Percentiles rank a stretch among this genome's conserved stretches.
These are phyloP conservation scores for Linepithema humile DNA, from an alignment of 1,140 invertebrate genomes.

Conservation along the genomic window DNA sequence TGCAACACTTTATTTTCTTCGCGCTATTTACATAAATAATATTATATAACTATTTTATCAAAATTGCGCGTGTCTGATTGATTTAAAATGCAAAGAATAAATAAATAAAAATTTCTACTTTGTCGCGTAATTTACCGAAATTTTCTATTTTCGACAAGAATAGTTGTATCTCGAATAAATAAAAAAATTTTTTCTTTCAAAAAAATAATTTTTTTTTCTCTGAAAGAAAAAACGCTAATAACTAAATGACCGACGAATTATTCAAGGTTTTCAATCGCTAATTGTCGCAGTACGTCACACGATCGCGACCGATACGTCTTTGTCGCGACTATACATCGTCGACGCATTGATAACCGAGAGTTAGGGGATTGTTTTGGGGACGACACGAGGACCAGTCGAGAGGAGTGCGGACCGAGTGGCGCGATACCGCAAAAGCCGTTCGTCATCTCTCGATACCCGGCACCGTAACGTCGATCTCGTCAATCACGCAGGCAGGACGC, in stretches of 20 bases:
- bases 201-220: neutral
- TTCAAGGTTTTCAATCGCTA: constrained; percentile 16
- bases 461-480: constrained; percentile 60
- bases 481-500: constrained; percentile 48
- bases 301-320: constrained; percentile 15
- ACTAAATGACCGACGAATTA: neutral
- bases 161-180: neutral
- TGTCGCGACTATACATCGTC: constrained; percentile 4
- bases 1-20: neutral
- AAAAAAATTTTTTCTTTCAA: too few species aligned
- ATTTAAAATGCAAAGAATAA: neutral
- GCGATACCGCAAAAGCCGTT: constrained; percentile 55
- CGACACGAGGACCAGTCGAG: neutral
- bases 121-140: neutral
- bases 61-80: neutral
- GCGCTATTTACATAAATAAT: neutral
- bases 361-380: constrained; percentile 20
- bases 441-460: constrained; percentile 61
- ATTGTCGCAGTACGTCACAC: neutral
- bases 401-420: constrained; percentile 8
- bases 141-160: neutral
- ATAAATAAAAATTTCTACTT: neutral
- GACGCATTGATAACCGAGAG: constrained; percentile 24
- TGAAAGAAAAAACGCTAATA: neutral
- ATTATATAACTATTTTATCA: neutral